Base-by-base conservation (phyloP, 2,888 invertebrate genomes). In the Hofmannophila pseudospretella region DNA sequence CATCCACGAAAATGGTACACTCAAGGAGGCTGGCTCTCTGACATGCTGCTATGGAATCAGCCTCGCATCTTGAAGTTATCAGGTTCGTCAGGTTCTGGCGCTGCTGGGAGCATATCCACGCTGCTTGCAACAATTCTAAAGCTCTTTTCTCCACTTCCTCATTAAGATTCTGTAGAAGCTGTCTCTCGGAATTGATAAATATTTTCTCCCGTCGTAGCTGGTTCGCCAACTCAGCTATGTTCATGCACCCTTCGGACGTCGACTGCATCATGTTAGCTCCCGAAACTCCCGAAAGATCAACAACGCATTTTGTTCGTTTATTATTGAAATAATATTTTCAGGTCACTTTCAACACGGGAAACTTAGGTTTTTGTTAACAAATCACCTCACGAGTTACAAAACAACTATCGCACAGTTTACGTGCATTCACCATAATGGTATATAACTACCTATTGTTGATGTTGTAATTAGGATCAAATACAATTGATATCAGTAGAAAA, bases 91-190 rank as follows among this genome's bases (percentile, higher is more conserved):
- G 86, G 70, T 94, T 94, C 47, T 94, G 90, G 49, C 94, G 90
- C 76, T 97, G 96, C 74, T 96, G 95, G 2, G 94, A 92, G 44
- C 94, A 94, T 43, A 96, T 90, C 95, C 97, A 98, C 22, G 96
- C 93, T 41, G 92, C 89, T 74, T 94, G 92, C 45, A 90, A 79
- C 45, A 90, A 72, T 53, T 89, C 88, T 45, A 87, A 63, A 8
- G 89, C 86, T 57, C 82, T 88, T 44, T 78, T 80, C 49, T 88
- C 88, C 53, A 94, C 90, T 59, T 92, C 90, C 66, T 93, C 91
- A 69, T 94, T 95, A 20, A 95, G 84, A 57, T 89, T 90, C 55
- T 93, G 92, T 60, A 96, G 90, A 70, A 94, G 91, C 62, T 93
- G 91, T 70, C 94, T 92, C 71, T 98, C 97, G 2, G 94, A 93